Percentiles rank a stretch among this genome's conserved stretches.
Conservation (phyloP, 2,797 vertebrate species). For the Pipistrellus nathusii region DNA sequence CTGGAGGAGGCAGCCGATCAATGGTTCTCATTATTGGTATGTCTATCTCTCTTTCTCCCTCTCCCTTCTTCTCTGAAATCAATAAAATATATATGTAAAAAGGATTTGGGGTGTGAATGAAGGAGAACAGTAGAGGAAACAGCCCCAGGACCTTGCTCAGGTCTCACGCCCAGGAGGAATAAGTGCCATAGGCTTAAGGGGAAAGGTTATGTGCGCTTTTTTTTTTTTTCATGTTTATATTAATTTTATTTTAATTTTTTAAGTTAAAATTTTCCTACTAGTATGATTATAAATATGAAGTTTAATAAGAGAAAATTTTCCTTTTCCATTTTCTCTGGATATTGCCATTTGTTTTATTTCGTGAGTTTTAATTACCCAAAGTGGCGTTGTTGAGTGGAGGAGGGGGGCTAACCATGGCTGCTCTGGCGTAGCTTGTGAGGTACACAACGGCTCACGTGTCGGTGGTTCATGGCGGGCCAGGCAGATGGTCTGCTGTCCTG, state of each 20-base stretch:
- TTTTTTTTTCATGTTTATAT: neutral
- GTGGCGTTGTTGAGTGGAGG: neutral
- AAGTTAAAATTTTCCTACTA: slow-evolving; percentile 29
- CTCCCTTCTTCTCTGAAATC: neutral
- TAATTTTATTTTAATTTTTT: slow-evolving; percentile 53
- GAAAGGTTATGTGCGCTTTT: neutral
- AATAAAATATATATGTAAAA: neutral
- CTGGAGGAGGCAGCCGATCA: neutral
- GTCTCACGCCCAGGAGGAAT: neutral
- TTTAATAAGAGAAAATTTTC: neutral
- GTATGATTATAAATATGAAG: neutral
- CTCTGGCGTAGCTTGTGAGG: neutral
- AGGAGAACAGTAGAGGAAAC: neutral
- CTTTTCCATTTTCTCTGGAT: neutral
- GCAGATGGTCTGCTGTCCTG: neutral
- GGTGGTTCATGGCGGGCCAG: neutral
- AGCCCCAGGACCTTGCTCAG: neutral
- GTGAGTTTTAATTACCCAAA: neutral
- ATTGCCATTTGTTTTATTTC: neutral
- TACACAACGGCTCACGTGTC: rapidly evolving
- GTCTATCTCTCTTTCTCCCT: neutral
- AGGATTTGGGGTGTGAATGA: neutral
- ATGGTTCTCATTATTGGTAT: neutral
- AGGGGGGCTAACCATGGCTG: neutral
- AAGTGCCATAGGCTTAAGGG: neutral